These are phyloP conservation scores for Atherinomorus stipes DNA, from an alignment of 2,113 vertebrate species.

Conservation along the genomic window DNA sequence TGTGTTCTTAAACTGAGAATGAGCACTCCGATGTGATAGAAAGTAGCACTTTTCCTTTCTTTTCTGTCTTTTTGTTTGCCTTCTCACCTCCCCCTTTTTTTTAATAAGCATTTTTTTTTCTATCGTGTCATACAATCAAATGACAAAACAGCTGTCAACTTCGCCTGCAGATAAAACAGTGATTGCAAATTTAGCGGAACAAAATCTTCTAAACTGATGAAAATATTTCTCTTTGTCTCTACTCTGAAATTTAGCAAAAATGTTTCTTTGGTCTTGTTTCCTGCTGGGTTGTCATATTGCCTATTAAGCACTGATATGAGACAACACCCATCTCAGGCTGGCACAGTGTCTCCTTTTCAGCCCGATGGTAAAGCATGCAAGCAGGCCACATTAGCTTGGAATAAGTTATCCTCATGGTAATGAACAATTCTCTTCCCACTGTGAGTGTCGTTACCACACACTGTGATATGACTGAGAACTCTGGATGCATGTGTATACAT, in stretches of 20 bases:
- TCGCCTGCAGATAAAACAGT: conserved; percentile 27
- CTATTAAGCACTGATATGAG: conserved; percentile 52
- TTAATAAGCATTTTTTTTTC: neutral
- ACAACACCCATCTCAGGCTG: conserved; percentile 35
- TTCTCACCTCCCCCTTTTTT: neutral
- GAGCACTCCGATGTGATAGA: conserved; percentile 15
- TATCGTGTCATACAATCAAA: conserved; percentile 24
- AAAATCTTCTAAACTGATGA: conserved; percentile 28
- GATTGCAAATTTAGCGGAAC: conserved; percentile 58
- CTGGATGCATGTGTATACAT: conserved; percentile 11
- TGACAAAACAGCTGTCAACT: conserved; percentile 40
- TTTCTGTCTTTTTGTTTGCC: neutral
- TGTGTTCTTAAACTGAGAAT: conserved; percentile 41
- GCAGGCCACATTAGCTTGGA: conserved; percentile 31
- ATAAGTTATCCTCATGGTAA: conserved; percentile 53
- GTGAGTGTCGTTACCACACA: conserved; percentile 58
- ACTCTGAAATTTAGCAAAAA: conserved; percentile 18
- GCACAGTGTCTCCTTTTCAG: conserved; percentile 31
- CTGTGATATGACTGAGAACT: conserved; percentile 37
- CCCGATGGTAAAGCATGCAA: conserved; percentile 38
- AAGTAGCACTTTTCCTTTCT: neutral
- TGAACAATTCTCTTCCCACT: conserved; percentile 59
- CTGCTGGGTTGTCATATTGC: conserved; percentile 56
- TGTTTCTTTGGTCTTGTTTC: conserved; percentile 14
- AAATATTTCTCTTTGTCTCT: conserved; percentile 15